Evolutionary conservation across 2,888 invertebrate species (phyloP).

Genomic region (Dastarcus helophoroides): DNA sequence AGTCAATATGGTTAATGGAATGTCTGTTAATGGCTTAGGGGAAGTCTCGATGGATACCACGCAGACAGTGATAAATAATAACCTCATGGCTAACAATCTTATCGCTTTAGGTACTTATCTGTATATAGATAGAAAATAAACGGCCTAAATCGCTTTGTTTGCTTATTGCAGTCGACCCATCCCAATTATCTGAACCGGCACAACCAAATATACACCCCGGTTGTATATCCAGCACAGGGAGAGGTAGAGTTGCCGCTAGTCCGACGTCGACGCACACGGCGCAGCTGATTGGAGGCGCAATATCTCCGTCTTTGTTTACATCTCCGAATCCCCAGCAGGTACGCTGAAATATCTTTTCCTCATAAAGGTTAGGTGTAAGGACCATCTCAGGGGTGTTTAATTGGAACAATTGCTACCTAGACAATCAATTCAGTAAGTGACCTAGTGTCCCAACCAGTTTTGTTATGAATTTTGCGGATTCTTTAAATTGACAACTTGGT

Average conservation of each 20-base stretch:
- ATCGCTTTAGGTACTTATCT: conserved; percentile 30
- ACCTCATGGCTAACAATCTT: conserved; percentile 39
- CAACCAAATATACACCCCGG: conserved; percentile 54
- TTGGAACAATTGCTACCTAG: no score
- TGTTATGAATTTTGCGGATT: no score
- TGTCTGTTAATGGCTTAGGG: conserved; percentile 61
- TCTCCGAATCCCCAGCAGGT: conserved; percentile 32
- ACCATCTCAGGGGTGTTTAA: no score
- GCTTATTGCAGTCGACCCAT: conserved; percentile 26
- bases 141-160: no score
- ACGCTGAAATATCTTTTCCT: no score
- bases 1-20: conserved; percentile 64
- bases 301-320: conserved; percentile 55
- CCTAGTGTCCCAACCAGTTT: no score
- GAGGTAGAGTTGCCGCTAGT: conserved; percentile 45
- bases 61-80: conserved; percentile 43
- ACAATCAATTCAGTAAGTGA: no score
- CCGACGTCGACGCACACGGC: conserved; percentile 51
- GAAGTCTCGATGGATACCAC: conserved; percentile 61
- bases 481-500: no score
- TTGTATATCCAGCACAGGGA: conserved; percentile 51
- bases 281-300: conserved; percentile 56
- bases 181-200: conserved; percentile 34
- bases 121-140: no score
- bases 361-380: no score